Percentiles rank a stretch among this genome's conserved stretches.
Conservation (phyloP, 2,113 vertebrate species). For the Rallus limicola region DNA sequence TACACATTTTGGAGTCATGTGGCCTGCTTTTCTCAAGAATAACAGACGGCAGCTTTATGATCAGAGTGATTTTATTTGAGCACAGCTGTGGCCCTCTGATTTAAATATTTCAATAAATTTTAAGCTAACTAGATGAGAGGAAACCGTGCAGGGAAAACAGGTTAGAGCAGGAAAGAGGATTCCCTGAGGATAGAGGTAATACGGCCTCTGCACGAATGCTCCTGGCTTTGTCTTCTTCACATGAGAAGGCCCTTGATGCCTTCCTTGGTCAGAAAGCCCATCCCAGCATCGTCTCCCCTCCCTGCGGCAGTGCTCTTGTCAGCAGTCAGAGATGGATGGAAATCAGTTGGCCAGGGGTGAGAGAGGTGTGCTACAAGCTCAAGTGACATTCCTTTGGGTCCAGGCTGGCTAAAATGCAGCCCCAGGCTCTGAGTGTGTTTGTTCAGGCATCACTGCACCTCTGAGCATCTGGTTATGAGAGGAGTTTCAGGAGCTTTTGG, state of each 20-base stretch:
- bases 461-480: not conserved
- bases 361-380: not conserved
- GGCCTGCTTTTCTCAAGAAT: conserved; percentile 13
- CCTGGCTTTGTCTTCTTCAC: not conserved
- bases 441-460: not conserved
- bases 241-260: not conserved
- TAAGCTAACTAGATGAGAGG: conserved; percentile 53
- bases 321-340: not conserved
- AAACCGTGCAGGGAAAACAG: not conserved
- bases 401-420: not conserved
- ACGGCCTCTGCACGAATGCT: not conserved
- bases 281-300: not conserved
- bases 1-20: not conserved
- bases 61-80: conserved; percentile 69
- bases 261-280: not conserved
- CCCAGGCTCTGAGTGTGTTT: not conserved
- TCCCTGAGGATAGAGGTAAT: not conserved
- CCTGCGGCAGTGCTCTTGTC: not conserved
- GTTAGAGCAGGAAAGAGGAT: conserved; percentile 6
- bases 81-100: conserved; percentile 63
- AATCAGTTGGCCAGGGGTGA: not conserved
- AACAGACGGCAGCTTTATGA: conserved; percentile 71
- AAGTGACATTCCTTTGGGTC: not conserved
- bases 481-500: not conserved
- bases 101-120: conserved; percentile 71